These are phyloP conservation scores for Gambusia yucatana DNA, from an alignment of 2,797 vertebrate species.

Conservation along the genomic window DNA sequence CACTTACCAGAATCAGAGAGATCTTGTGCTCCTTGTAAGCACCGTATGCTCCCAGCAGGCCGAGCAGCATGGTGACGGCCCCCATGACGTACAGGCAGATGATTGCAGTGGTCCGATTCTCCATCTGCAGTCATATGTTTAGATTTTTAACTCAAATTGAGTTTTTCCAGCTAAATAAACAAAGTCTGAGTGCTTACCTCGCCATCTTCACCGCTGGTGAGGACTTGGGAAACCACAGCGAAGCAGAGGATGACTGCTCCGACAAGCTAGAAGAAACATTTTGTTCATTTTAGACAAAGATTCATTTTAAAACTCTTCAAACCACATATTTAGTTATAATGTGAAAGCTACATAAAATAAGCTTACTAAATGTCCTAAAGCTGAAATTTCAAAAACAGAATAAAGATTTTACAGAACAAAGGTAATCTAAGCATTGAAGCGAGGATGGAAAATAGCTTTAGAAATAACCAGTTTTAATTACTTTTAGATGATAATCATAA, in stretches of 20 bases:
- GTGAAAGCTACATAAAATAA: background rate
- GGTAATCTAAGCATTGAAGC: background rate
- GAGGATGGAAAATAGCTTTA: background rate
- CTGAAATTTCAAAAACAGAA: background rate
- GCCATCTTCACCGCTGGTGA: background rate
- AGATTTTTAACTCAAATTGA: background rate
- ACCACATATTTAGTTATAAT: background rate
- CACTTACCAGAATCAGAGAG: slow-evolving; percentile 62
- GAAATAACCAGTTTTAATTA: background rate
- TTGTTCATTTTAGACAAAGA: background rate
- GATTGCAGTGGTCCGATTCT: background rate
- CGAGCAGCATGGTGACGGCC: slow-evolving; percentile 33
- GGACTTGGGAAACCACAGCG: slow-evolving; percentile 12
- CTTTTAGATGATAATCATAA: background rate
- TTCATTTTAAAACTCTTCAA: background rate
- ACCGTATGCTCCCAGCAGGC: slow-evolving; percentile 62
- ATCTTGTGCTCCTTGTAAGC: slow-evolving; percentile 51
- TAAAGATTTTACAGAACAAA: background rate
- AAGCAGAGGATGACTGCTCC: slow-evolving; percentile 45
- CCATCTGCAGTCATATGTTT: slow-evolving; percentile 26
- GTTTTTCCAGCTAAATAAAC: background rate
- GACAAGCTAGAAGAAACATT: slow-evolving; percentile 43
- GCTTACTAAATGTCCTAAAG: background rate
- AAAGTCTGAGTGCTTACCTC: slow-evolving; percentile 21
- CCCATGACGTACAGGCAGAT: slow-evolving; percentile 37